Evolutionary conservation across 2,797 vertebrate genomes (phyloP), one percentile per base, ranked within the genome.

Genomic region (Neostethus bicornis): DNA sequence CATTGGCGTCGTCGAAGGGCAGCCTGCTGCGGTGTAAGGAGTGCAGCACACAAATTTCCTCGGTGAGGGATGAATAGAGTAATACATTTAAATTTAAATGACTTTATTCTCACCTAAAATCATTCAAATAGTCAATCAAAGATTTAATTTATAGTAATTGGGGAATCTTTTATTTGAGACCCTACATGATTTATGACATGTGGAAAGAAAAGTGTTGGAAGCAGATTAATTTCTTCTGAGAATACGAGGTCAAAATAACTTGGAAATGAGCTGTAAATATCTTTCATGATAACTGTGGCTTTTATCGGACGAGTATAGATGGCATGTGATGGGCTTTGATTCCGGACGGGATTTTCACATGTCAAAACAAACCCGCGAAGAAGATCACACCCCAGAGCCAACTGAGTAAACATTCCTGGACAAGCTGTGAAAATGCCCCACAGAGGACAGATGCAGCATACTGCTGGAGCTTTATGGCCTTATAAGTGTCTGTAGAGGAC

Each of bases 361-460:
- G 46, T 69, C 32, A 45, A 55, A 21, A 49, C 50, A 54, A 54
- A 39, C 35, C 24, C 42, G 52, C 6, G 29, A 62, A 70, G 43
- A 61, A 8, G 26, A 6, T 56, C 45, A 63, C 24, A n/a, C 72
- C 54, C 23, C 26, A 17, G 13, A 42, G n/a, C 28, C 57, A 70
- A 69, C 72, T 61, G 69, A 57, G 61, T 17, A 45, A 73, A 70
- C 54, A 41, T 2, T 35, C n/a, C 24, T 39, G 51, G 20, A 48
- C 7, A 31, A 52, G 38, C 26, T 51, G 43, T 56, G 47, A 66
- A 45, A 62, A 29, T n/a, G 38, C 12, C 37, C 26, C 50, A 48
- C 26, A 26, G 44, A 51, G 24, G 47, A 53, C 47, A 47, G 46
- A 48, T 23, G 8, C 38, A 13, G 6, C 17, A 4, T 8, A 37